Evolutionary conservation across 2,113 vertebrate species (phyloP), one percentile per base, ranked within the genome.

Genomic region (Lathamus discolor): DNA sequence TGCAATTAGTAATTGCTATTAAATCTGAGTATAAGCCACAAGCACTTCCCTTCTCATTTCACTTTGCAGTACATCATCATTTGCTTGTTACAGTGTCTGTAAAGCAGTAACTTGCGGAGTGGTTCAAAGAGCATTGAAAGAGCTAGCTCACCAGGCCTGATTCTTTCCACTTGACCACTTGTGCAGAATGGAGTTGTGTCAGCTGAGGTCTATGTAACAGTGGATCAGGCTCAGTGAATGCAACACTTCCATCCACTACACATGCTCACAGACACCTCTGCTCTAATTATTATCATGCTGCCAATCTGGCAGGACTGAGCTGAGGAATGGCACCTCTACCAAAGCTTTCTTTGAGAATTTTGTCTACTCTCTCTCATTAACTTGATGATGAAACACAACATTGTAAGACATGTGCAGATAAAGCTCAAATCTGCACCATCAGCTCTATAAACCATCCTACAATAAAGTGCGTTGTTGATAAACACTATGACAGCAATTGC

Each of bases 1-100:
- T n/a, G 63, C 11, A 93, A 95, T 92, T 86, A 96, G 93, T 75
- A 95, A 93, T 92, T 95, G 88, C 87, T 94, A 44, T 94, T 89
- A 96, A 96, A 78, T 86, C 67, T 89, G 74, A 83, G 73, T 86
- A 74, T 81, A 84, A 97, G 84, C 64, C 37, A 59, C 7, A 74
- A 88, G 76, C 75, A 83, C 14, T 48, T 76, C 86, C 90, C 68
- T 93, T 69, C 63, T 73, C 59, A 17, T 92, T 90, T 63, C 41
- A 68, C 81, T 86, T 59, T 74, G 88, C 17, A 83, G 86, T 86
- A 84, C 90, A 80, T 94, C 90, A 86, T 74, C 93, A 94, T 91
- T 95, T 92, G 64, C 59, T 72, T 64, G 62, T 86, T 90, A 54
- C 23, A 55, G 15, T 27, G 75, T 51, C 44, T 51, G 7, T 70